Evolutionary conservation across 2,113 vertebrate species (phyloP).

Genomic region (Triplophysa dalaica): DNA sequence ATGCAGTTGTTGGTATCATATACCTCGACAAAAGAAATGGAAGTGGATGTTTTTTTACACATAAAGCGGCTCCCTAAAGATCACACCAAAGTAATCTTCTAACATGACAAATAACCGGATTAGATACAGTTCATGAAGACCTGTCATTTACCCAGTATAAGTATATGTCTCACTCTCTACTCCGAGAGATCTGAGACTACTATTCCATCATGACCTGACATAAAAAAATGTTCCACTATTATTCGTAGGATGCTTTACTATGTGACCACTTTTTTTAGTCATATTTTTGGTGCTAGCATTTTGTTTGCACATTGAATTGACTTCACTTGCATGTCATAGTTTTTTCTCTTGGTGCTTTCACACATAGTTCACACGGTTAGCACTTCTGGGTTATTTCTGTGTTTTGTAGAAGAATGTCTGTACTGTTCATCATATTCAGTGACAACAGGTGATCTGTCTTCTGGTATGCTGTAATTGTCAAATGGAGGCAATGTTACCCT

Average conservation of each 20-base stretch:
- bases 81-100: background rate
- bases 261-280: background rate
- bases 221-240: background rate
- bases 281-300: background rate
- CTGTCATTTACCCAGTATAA: slow-evolving; percentile 26
- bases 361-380: slow-evolving; percentile 3
- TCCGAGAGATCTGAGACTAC: slow-evolving; percentile 54
- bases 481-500: background rate
- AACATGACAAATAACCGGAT: background rate
- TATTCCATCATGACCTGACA: slow-evolving; percentile 45
- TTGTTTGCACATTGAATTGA: background rate
- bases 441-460: background rate
- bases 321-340: background rate
- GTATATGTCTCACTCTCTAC: slow-evolving; percentile 55
- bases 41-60: background rate
- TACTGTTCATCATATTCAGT: background rate
- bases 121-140: background rate
- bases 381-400: slow-evolving; percentile 32
- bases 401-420: background rate
- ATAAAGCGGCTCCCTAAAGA: background rate
- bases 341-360: background rate
- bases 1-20: background rate
- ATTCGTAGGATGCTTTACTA: too few relatives aligned
- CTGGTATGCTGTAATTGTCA: background rate
- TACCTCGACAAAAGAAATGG: background rate